Conservation (phyloP, 2,888 invertebrate genomes). For the Stratiomys singularior region DNA sequence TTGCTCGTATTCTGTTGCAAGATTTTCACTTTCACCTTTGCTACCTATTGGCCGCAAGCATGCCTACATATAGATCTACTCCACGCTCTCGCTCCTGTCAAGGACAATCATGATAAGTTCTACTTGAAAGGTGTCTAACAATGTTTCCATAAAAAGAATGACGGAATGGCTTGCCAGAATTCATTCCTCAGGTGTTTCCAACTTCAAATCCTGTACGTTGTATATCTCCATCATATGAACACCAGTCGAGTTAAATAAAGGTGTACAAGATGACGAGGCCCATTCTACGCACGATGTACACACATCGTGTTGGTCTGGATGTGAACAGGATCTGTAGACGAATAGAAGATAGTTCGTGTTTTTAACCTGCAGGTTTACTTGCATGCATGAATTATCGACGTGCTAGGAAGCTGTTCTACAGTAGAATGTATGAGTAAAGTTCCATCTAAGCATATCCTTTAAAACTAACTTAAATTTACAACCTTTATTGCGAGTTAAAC, state of each 20-base stretch:
- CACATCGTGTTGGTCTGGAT: neutral
- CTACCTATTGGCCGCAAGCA: neutral
- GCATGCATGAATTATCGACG: too few relatives aligned
- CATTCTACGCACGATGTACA: neutral
- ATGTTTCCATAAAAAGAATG: constrained; percentile 20
- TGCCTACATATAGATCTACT: neutral
- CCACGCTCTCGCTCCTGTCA: constrained; percentile 10
- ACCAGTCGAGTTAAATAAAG: constrained; percentile 22
- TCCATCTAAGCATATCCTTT: too few relatives aligned
- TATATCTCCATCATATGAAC: neutral
- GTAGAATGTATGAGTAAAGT: too few relatives aligned
- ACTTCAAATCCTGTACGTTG: neutral
- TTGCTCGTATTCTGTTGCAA: neutral
- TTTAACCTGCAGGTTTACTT: too few relatives aligned
- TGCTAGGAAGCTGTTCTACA: too few relatives aligned
- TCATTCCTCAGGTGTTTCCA: constrained; percentile 32
- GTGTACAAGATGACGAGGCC: neutral
- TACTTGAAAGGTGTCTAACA: constrained; percentile 40
- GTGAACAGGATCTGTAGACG: constrained; percentile 12
- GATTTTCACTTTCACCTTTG: neutral
- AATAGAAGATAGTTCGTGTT: neutral
- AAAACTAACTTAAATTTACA: too few relatives aligned
- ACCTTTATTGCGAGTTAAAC: too few relatives aligned
- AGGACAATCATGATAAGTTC: constrained; percentile 32
- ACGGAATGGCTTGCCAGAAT: constrained; percentile 8